Base-by-base conservation (phyloP, 1,140 invertebrate genomes). In the Lerema accius region DNA sequence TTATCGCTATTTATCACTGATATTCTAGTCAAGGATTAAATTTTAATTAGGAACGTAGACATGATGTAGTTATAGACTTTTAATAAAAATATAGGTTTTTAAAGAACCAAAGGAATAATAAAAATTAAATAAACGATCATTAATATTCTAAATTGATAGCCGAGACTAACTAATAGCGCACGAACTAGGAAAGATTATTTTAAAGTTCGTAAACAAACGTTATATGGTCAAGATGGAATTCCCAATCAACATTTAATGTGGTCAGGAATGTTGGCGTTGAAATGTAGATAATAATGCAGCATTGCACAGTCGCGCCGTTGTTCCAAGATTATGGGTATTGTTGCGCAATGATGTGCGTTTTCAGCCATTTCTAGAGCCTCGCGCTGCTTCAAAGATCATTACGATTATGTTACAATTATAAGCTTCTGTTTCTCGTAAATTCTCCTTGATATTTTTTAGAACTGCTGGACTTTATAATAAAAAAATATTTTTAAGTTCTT, bases 181-280 rank as follows among this genome's bases (percentile, higher is more conserved):
- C 28, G 28, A 3, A 32, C 3, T 7, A 32, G 6, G 28, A 32
- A 32, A 23, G 3, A 6, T 23, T 23, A 3, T 23, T 2, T 23
- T 23, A 23, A 23, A 23, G 6, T 32, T 32, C 28, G 9, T 32
- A 32, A 32, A 32, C 9, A 32, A 32, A 32, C 9, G 6, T 10
- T 16, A 62, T 71, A 63, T 53, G 63, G 50, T 68, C 43, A 45
- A 48, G 28, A 45, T 55, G 56, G 35, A 63, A 73, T 68, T 64
- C 40, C 55, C 17, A 13, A 48, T 14, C 26, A 48, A 48, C 23
- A 28, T 26, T 48, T 26, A 48, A 48, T 14, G 45, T 48, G 45
- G 28, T 35, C 32, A 37, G 28, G 49, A 53, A 53, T 53, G 35
- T 10, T 17, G 15, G 35, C 49, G 15, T 19, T 53, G 49, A 40